Conservation (phyloP, 2,888 invertebrate genomes). For the Boloria euphrosyne region DNA sequence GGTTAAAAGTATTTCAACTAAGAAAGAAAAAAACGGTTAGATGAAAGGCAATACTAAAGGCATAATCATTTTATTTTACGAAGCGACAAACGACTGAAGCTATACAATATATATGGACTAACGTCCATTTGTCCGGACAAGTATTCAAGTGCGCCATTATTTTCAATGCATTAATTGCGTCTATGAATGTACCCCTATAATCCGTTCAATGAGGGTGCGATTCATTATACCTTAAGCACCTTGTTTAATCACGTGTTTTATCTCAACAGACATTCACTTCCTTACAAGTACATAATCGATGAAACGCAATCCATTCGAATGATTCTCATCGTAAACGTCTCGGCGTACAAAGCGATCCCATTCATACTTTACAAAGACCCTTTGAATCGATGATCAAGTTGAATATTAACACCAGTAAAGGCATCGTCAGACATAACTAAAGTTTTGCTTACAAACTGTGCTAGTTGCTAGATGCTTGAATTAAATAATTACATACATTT, state of each 20-base stretch:
- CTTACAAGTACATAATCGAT: conserved; percentile 41
- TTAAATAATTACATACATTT: no score
- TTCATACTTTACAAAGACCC: conserved; percentile 44
- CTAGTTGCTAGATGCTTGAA: no score
- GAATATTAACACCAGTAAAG: conserved; percentile 39
- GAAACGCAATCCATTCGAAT: conserved; percentile 39
- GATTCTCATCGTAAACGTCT: conserved; percentile 45
- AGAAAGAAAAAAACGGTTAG: background rate
- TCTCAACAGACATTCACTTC: conserved; percentile 37
- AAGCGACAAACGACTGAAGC: background rate
- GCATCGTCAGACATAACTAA: conserved; percentile 22
- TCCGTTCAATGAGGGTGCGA: conserved; percentile 32
- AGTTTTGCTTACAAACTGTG: background rate
- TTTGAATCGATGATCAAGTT: conserved; percentile 42
- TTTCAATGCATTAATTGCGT: conserved; percentile 24
- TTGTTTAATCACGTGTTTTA: conserved; percentile 40
- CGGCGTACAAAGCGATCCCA: conserved; percentile 39
- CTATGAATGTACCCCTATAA: conserved; percentile 37
- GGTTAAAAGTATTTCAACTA: no score
- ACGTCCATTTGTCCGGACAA: background rate
- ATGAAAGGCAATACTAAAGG: background rate
- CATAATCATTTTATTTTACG: no score
- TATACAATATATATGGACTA: background rate
- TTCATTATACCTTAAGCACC: conserved; percentile 33
- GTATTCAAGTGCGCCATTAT: conserved; percentile 20